Percentiles rank a stretch among this genome's conserved stretches.
phyloP scores from a whole-genome alignment of 2,888 invertebrate species.

The Agonum fuliginosum region DNA sequence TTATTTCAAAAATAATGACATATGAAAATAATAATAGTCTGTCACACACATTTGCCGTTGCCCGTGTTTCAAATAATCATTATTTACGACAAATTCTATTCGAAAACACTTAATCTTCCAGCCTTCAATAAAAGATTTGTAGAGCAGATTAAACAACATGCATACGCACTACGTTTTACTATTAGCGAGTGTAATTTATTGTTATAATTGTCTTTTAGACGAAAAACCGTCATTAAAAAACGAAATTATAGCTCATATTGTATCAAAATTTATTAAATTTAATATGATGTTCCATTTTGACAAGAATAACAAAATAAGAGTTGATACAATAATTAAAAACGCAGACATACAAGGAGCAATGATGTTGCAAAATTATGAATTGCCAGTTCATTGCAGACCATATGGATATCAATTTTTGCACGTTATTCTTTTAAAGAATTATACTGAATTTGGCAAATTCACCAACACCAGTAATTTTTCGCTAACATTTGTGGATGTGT shows the following conservation, averaged over 20 bases:
- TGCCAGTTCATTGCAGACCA: neutral
- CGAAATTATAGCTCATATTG: neutral
- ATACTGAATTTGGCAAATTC: neutral
- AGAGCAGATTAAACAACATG: too few species aligned
- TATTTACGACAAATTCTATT: too few species aligned
- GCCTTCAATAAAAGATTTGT: too few species aligned
- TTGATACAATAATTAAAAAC: neutral
- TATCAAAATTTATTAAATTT: neutral
- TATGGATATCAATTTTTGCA: neutral
- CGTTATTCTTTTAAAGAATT: neutral
- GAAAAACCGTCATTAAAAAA: neutral
- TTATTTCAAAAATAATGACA: too few species aligned
- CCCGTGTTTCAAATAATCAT: too few species aligned
- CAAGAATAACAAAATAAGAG: neutral
- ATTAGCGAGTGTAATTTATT: neutral
- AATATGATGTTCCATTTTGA: conserved; percentile 17
- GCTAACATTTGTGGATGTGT: neutral
- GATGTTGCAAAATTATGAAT: conserved; percentile 17
- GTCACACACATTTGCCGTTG: too few species aligned
- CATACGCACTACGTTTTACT: too few species aligned
- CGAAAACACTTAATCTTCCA: too few species aligned
- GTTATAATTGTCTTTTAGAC: neutral
- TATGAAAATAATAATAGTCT: too few species aligned
- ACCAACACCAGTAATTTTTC: neutral
- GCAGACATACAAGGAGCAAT: neutral